Percentiles rank a stretch among this genome's conserved stretches.
These are phyloP conservation scores for Heterodera schachtii DNA, from an alignment of 1,140 invertebrate species.

Conservation along the genomic window DNA sequence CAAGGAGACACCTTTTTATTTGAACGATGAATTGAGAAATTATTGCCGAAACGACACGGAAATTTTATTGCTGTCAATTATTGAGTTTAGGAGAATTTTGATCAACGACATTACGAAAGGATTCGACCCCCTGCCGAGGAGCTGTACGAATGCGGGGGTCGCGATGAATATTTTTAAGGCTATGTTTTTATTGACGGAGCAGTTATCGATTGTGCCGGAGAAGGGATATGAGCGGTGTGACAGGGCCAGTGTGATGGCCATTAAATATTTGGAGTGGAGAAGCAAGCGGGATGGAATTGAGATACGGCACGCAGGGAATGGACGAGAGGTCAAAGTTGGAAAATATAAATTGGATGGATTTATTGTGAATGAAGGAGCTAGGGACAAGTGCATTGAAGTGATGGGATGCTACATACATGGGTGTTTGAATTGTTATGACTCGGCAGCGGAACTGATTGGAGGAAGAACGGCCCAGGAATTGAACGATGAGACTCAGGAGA, in stretches of 20 bases:
- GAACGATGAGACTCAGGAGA: background rate
- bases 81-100: slow-evolving; percentile 10
- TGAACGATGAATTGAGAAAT: background rate
- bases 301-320: slow-evolving; percentile 3
- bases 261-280: slow-evolving; percentile 19
- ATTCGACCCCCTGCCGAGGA: slow-evolving; percentile 1
- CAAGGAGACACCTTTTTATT: background rate
- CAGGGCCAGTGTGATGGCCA: background rate
- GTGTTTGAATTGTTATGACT: background rate
- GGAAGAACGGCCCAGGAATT: background rate
- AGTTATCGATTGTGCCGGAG: slow-evolving; percentile 16
- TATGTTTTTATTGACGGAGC: background rate
- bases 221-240: slow-evolving; percentile 9
- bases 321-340: background rate
- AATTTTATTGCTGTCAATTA: background rate
- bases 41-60: slow-evolving; percentile 16
- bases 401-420: background rate
- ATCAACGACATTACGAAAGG: slow-evolving; percentile 1
- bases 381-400: background rate
- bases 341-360: slow-evolving; percentile 16
- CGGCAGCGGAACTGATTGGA: background rate
- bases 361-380: background rate
- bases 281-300: background rate
- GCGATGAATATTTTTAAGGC: background rate
- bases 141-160: background rate